Evolutionary conservation across 2,888 invertebrate genomes (phyloP).

Genomic region (Drosophila lacicola): DNA sequence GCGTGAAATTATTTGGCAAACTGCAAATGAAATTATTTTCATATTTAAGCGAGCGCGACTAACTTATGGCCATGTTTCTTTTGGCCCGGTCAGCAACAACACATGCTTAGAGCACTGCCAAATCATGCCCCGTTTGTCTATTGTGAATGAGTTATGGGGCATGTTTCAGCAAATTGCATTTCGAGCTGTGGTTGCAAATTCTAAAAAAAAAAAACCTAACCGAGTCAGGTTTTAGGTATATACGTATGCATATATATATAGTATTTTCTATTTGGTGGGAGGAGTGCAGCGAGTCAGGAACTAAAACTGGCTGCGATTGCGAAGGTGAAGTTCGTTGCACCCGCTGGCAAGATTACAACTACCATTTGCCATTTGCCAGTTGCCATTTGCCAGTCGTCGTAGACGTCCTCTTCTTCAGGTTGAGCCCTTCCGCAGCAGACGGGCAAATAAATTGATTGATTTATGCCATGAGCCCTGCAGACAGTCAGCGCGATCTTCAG

Average conservation of each 20-base stretch:
- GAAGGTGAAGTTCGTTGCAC: constrained; percentile 71
- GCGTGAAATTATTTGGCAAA: constrained; percentile 63
- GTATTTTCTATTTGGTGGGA: constrained; percentile 26
- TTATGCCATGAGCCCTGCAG: constrained; percentile 67
- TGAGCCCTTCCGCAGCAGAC: constrained; percentile 35
- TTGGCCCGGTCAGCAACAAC: constrained; percentile 12
- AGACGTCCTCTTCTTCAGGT: constrained; percentile 17
- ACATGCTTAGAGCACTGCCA: constrained; percentile 19
- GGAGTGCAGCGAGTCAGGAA: constrained; percentile 37
- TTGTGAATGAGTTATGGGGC: constrained; percentile 72
- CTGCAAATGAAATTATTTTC: constrained; percentile 57
- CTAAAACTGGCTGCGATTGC: constrained; percentile 52
- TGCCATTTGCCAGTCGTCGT: constrained; percentile 35
- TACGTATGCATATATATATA: neutral
- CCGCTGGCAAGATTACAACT: constrained; percentile 44
- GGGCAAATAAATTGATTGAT: constrained; percentile 79
- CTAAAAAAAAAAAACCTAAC: constrained; percentile 15
- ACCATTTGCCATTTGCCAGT: constrained; percentile 13
- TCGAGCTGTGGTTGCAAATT: constrained; percentile 28
- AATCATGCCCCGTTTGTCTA: constrained; percentile 26
- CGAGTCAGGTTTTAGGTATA: constrained; percentile 29
- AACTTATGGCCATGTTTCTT: constrained; percentile 65
- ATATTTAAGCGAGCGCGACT: constrained; percentile 34
- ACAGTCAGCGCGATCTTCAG: constrained; percentile 44
- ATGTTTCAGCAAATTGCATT: constrained; percentile 61